Percentiles rank a stretch among this genome's conserved stretches.
These are phyloP conservation scores for Herpetotheres cachinnans DNA, from an alignment of 2,113 vertebrate species.

Conservation along the genomic window DNA sequence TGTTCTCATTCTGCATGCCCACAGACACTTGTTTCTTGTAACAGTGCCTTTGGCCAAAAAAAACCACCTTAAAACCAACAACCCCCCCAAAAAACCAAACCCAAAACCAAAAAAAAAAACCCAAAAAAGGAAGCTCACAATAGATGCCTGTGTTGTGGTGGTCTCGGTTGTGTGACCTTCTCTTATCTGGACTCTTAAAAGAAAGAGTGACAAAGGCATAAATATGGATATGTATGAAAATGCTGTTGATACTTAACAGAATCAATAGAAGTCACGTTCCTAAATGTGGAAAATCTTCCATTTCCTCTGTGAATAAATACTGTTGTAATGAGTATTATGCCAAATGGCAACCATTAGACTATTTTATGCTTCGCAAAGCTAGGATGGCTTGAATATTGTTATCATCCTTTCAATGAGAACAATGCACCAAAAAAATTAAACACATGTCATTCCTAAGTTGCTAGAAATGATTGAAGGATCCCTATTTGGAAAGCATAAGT, in stretches of 20 bases:
- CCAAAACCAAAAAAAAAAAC: background rate
- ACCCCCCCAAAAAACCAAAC: background rate
- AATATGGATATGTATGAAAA: background rate
- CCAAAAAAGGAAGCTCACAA: background rate
- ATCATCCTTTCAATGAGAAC: background rate
- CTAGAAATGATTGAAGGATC: background rate
- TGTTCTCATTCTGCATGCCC: background rate
- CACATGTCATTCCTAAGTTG: background rate
- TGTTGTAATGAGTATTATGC: background rate
- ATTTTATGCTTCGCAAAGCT: background rate
- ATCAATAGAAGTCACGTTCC: background rate
- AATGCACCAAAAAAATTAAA: background rate
- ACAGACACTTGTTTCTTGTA: background rate
- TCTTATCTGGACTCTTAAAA: background rate
- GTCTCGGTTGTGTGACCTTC: background rate
- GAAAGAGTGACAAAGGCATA: background rate
- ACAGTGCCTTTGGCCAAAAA: background rate
- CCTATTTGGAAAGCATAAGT: background rate
- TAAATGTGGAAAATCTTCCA: background rate
- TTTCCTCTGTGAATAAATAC: background rate
- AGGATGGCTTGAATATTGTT: background rate
- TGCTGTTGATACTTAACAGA: background rate
- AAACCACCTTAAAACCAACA: too few relatives aligned
- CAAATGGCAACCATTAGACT: background rate
- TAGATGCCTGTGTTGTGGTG: background rate